Base-by-base conservation (phyloP, 2,113 vertebrate genomes). In the Syngnathus scovelli region DNA sequence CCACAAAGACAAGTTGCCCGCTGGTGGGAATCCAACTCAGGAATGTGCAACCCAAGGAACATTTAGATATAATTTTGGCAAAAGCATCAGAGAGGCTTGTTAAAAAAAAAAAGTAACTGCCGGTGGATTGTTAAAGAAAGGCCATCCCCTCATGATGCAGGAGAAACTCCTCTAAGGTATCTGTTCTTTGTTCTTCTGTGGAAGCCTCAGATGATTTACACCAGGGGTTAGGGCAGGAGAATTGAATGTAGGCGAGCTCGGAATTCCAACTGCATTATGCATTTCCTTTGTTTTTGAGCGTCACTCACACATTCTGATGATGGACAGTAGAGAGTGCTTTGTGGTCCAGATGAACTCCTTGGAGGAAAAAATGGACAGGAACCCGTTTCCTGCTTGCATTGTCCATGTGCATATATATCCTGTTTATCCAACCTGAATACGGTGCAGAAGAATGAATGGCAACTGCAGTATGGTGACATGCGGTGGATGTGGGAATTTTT, bases 351-450 rank as follows among this genome's bases (percentile, higher is more conserved):
- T 62, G 64, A 74, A 51, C 43, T 64, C 86, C 83, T 79, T 27
- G 23, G 83, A 76, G 82, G 82, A 74, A 70, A 33, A 16, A 9
- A 65, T 19, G 58, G 81, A 73, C 75, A 65, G 66, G 65, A 72
- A 69, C 6, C 60, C 56, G 77, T 70, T 72, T 87, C 87, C 88
- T 86, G 79, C 52, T 78, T 61, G 76, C 78, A 85, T 90, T 90
- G 87, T 90, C 70, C 10, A 63, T 63, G 61, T 68, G 52, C 61
- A 76, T 70, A 78, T 87, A 85, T 71, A 79, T 89, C 87, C 86
- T 89, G 87, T 92, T 90, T 89, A 83, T 85, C 54, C 21, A 78
- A 82, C 72, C 39, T 84, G 80, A 70, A 76, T 60, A 76, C 59
- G 58, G 36, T 2, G 21, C 75, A 78, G 67, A 74, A 72, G 72